Conservation (phyloP, 2,888 invertebrate genomes). For the Phyllotreta striolata region DNA sequence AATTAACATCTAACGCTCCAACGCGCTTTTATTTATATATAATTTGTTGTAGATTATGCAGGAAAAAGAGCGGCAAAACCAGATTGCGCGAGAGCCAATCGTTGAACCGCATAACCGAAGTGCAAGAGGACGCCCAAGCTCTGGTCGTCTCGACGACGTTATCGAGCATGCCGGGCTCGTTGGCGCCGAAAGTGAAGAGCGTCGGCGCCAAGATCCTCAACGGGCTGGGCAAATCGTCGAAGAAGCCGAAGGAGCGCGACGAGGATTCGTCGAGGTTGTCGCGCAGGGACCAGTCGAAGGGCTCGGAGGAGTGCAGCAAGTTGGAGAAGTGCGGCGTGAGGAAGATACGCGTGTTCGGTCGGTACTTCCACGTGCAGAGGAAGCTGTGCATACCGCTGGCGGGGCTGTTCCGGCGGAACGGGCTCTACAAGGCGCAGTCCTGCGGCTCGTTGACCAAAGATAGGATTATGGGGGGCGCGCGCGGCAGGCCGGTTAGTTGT, state of each 20-base stretch:
- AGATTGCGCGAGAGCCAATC: conserved; percentile 83
- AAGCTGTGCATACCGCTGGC: conserved; percentile 71
- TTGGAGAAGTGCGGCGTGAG: conserved; percentile 49
- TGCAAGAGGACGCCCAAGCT: conserved; percentile 72
- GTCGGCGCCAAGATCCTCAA: conserved; percentile 65
- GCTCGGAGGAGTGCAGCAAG: conserved; percentile 49
- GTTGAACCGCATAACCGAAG: conserved; percentile 85
- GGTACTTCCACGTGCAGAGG: conserved; percentile 74
- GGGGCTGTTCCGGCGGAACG: conserved; percentile 64
- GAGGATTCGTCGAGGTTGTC: conserved; percentile 42
- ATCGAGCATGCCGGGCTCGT: conserved; percentile 53
- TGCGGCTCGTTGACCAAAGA: conserved; percentile 69
- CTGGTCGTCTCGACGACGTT: conserved; percentile 55
- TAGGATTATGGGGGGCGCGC: conserved; percentile 47
- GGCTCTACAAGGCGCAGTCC: conserved; percentile 69
- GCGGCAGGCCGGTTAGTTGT: conserved; percentile 57
- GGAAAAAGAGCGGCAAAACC: conserved; percentile 70
- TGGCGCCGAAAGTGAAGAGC: conserved; percentile 62
- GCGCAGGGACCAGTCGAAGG: conserved; percentile 46
- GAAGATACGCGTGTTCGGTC: conserved; percentile 70
- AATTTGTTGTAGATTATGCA: conserved; percentile 54
- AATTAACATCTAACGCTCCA: neutral
- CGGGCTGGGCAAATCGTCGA: conserved; percentile 53
- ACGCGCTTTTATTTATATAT: neutral
- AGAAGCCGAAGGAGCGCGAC: conserved; percentile 50